These are phyloP conservation scores for Meloidogyne floridensis DNA, from an alignment of 1,140 invertebrate genomes.

Conservation along the genomic window DNA sequence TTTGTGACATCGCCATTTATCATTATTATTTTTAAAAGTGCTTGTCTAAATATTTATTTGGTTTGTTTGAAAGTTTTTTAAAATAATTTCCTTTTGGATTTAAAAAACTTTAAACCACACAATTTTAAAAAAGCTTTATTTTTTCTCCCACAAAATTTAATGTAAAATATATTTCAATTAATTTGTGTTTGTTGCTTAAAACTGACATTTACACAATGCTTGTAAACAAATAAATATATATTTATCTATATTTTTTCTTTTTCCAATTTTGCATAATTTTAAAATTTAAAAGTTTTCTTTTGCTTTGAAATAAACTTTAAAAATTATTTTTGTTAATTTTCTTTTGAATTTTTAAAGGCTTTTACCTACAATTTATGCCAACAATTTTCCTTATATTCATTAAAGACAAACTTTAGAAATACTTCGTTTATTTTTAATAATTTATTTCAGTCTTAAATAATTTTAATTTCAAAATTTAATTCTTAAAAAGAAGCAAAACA, in stretches of 20 bases:
- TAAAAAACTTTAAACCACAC: neutral
- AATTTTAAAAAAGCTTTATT: slow-evolving; percentile 1
- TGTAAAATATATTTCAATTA: neutral
- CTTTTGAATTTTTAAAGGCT: no score
- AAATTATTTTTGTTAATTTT: no score
- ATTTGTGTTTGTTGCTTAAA: neutral
- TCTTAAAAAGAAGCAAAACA: neutral
- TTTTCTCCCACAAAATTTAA: neutral
- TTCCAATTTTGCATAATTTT: neutral
- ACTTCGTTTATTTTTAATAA: no score
- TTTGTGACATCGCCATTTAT: neutral
- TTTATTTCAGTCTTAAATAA: no score
- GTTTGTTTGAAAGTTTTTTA: neutral
- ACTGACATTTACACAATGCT: neutral
- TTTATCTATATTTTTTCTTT: neutral
- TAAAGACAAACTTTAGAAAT: no score
- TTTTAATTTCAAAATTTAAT: no score
- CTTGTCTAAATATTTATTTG: slow-evolving; percentile 2
- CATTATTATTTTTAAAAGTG: neutral
- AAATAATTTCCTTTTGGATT: neutral
- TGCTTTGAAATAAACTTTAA: no score
- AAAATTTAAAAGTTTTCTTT: neutral
- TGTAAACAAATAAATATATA: neutral
- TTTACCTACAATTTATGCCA: no score
- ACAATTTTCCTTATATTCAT: no score